Conservation (phyloP, 2,797 vertebrate species). For the Pipistrellus kuhlii region DNA sequence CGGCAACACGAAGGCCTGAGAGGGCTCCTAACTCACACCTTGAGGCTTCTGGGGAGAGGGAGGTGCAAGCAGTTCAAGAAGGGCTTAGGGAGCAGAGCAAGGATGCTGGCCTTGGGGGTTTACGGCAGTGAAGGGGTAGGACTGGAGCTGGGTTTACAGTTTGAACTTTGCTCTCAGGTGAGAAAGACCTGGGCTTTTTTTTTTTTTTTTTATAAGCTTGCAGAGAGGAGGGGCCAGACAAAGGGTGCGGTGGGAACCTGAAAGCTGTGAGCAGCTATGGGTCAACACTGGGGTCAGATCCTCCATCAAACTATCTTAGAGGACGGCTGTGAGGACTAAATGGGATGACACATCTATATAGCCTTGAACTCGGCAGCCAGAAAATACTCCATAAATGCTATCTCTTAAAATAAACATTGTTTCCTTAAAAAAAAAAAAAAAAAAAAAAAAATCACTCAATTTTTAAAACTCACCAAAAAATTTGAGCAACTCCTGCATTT, state of each 20-base stretch:
- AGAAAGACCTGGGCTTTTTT: too few species aligned
- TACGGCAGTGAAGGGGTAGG: neutral
- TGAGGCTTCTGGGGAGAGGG: neutral
- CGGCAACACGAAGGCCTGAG: neutral
- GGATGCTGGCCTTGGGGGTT: neutral
- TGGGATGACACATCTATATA: neutral
- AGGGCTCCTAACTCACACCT: neutral
- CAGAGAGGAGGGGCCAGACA: neutral
- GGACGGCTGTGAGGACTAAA: neutral
- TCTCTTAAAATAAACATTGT: conserved; percentile 20
- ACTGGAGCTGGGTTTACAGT: neutral
- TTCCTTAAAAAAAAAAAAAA: conserved; percentile 28
- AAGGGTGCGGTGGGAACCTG: neutral
- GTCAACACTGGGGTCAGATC: neutral
- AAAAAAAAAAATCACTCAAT: neutral
- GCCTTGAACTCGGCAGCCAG: neutral
- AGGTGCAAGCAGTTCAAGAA: neutral
- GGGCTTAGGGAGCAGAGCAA: neutral
- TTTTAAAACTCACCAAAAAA: conserved; percentile 49
- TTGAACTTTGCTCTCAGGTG: neutral
- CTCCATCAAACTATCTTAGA: neutral
- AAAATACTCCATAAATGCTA: neutral
- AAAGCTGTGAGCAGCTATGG: neutral
- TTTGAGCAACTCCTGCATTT: neutral
- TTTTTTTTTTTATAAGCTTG: neutral